Conservation (phyloP, 2,113 vertebrate genomes). For the Corvus cornix region DNA sequence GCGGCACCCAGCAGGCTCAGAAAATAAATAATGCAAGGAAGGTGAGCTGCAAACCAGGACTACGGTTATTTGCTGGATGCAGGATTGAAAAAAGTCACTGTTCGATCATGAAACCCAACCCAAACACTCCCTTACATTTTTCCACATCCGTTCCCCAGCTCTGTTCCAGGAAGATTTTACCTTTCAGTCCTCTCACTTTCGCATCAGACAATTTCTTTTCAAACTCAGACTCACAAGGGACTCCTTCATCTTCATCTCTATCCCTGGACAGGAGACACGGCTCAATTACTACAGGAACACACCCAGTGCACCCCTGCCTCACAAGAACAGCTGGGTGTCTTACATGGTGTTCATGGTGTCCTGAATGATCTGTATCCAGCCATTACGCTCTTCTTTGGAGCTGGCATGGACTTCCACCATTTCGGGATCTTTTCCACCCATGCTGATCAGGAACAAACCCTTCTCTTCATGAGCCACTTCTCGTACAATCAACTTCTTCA, state of each 20-base stretch:
- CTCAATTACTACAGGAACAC: not conserved
- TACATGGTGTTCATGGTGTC: slow-evolving; percentile 90
- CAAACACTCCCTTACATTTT: not conserved
- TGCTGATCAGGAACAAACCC: slow-evolving; percentile 93
- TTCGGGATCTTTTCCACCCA: slow-evolving; percentile 85
- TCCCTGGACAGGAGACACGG: slow-evolving; percentile 73
- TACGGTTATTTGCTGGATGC: not conserved
- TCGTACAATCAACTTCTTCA: slow-evolving; percentile 96
- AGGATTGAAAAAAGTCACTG: not conserved
- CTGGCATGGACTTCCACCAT: slow-evolving; percentile 94
- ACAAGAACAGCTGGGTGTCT: slow-evolving; percentile 34
- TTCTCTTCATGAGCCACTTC: slow-evolving; percentile 98
- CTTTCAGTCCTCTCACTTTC: slow-evolving; percentile 91
- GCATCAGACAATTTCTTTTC: slow-evolving; percentile 87
- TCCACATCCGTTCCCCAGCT: not conserved
- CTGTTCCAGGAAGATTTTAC: slow-evolving; percentile 64
- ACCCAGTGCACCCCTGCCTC: not conserved
- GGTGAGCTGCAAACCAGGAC: not conserved
- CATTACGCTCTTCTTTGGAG: slow-evolving; percentile 91
- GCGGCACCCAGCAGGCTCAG: not conserved
- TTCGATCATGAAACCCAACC: not conserved
- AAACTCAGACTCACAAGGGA: slow-evolving; percentile 93
- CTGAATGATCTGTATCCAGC: slow-evolving; percentile 92
- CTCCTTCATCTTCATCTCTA: slow-evolving; percentile 94
- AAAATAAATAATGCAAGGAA: not conserved